Percentiles rank a stretch among this genome's conserved stretches.
Conservation (phyloP, 2,797 vertebrate genomes). For the Pteronotus mesoamericanus region DNA sequence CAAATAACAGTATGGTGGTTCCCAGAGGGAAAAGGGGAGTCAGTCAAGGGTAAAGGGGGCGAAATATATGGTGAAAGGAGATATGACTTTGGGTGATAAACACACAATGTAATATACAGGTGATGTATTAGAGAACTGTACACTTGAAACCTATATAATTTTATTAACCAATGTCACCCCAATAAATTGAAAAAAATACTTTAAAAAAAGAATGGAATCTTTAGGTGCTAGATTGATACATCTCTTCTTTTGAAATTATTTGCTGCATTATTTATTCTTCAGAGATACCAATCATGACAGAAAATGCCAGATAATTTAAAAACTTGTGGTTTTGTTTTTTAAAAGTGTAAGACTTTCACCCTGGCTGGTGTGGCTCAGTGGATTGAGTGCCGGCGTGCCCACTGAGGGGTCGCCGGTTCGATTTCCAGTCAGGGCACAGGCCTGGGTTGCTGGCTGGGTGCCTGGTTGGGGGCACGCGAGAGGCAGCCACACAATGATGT, state of each 20-base stretch:
- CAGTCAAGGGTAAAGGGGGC: not conserved
- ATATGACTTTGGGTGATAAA: not conserved
- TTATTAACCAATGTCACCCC: not conserved
- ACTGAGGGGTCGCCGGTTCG: no score
- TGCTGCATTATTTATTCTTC: not conserved
- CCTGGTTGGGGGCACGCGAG: no score
- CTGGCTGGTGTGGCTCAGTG: no score
- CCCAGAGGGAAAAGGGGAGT: not conserved
- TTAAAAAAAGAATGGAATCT: not conserved
- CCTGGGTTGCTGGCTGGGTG: no score
- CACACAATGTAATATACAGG: not conserved
- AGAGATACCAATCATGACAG: not conserved
- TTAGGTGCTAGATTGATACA: not conserved
- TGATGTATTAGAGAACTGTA: not conserved
- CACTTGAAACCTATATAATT: not conserved
- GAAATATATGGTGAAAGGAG: not conserved
- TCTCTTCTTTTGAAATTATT: slow-evolving; percentile 8
- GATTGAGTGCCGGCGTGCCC: no score
- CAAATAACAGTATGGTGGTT: not conserved
- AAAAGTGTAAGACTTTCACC: not conserved
- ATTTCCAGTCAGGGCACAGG: no score
- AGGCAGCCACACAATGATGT: no score
- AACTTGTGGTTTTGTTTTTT: not conserved
- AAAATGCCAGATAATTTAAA: not conserved
- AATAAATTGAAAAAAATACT: not conserved